Percentiles rank a stretch among this genome's conserved stretches.
Evolutionary conservation across 2,113 vertebrate genomes (phyloP).

Genomic region (Falcunculus frontatus): DNA sequence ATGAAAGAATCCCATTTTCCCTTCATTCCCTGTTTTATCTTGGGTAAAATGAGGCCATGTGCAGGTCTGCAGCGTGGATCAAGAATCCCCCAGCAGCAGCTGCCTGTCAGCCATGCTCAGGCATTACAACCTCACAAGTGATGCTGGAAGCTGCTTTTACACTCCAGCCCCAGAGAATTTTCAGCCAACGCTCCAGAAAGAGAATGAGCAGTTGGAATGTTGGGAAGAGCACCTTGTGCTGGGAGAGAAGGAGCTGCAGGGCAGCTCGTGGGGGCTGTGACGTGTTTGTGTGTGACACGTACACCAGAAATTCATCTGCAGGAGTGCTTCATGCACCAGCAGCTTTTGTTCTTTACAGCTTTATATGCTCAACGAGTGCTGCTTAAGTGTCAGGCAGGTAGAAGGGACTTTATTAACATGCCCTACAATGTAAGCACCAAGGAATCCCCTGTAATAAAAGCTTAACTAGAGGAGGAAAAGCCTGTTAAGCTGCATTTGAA

Average conservation of each 20-base stretch:
- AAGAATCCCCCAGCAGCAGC: background rate
- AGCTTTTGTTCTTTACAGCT: background rate
- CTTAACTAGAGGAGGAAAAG: constrained; percentile 24
- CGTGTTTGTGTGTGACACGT: background rate
- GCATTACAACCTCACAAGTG: background rate
- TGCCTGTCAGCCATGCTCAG: background rate
- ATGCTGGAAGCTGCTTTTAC: background rate
- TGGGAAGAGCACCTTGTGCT: background rate
- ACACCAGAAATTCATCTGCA: background rate
- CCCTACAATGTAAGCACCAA: background rate
- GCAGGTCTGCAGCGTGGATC: background rate
- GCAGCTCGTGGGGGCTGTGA: background rate
- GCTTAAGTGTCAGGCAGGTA: background rate
- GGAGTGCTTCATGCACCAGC: background rate
- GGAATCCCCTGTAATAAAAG: constrained; percentile 23
- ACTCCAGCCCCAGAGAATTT: background rate
- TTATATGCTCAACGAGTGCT: background rate
- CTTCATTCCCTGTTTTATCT: background rate
- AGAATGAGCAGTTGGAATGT: background rate
- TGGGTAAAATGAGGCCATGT: background rate
- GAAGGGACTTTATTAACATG: background rate
- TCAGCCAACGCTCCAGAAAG: background rate
- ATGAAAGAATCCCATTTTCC: background rate
- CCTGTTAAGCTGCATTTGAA: constrained; percentile 30
- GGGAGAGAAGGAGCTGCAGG: background rate